These are phyloP conservation scores for Dryocosmus kuriphilus DNA, from an alignment of 2,888 invertebrate species.

Conservation along the genomic window DNA sequence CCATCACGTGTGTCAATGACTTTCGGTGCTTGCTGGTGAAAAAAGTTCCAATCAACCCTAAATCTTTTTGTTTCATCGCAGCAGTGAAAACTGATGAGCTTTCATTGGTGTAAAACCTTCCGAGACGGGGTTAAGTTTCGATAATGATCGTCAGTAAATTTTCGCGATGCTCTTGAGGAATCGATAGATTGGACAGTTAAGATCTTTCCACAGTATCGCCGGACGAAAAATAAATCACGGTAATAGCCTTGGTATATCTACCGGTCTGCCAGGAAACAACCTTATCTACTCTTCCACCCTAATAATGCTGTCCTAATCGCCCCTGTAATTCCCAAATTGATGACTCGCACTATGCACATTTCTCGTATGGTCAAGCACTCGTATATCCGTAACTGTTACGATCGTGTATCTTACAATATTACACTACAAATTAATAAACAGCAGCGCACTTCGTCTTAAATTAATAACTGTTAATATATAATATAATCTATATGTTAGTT, in stretches of 20 bases:
- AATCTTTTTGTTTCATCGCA: slow-evolving; percentile 20
- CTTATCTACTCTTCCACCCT: slow-evolving; percentile 66
- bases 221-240: slow-evolving; percentile 63
- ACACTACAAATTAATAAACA: slow-evolving; percentile 56
- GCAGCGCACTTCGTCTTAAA: slow-evolving; percentile 41
- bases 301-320: slow-evolving; percentile 64
- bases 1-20: too few relatives aligned
- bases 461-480: slow-evolving; percentile 9
- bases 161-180: slow-evolving; percentile 44
- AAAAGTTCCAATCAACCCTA: background rate
- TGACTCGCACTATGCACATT: slow-evolving; percentile 62
- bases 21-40: background rate
- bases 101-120: slow-evolving; percentile 26
- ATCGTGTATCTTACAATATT: slow-evolving; percentile 57
- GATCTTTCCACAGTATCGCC: slow-evolving; percentile 55
- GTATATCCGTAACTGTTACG: slow-evolving; percentile 34
- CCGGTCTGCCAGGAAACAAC: slow-evolving; percentile 61
- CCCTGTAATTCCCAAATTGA: slow-evolving; percentile 64
- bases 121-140: slow-evolving; percentile 34
- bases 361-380: slow-evolving; percentile 55
- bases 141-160: slow-evolving; percentile 51
- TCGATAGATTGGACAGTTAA: slow-evolving; percentile 61
- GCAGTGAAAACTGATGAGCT: slow-evolving; percentile 28
- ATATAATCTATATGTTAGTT: slow-evolving; percentile 8
- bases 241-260: slow-evolving; percentile 59